Conservation (phyloP, 2,888 invertebrate species). For the Erebia aethiops region DNA sequence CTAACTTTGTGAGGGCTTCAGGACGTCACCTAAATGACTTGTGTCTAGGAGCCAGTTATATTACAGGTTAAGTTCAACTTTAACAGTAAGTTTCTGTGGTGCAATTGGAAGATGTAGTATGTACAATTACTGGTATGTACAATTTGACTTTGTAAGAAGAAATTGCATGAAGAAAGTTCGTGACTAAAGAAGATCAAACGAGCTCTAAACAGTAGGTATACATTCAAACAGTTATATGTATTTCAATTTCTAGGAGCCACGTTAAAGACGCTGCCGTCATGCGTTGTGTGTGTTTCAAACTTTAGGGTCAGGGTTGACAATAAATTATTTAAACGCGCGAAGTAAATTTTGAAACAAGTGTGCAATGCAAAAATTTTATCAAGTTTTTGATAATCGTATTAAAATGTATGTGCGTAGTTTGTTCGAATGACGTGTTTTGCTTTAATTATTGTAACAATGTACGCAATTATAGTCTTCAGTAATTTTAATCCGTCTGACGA, state of each 20-base stretch:
- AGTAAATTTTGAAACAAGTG: slow-evolving; percentile 11
- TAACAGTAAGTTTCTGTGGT: too few relatives aligned
- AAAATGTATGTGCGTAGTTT: not conserved
- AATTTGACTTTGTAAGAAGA: too few relatives aligned
- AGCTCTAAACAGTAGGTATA: not conserved
- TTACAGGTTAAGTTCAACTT: too few relatives aligned
- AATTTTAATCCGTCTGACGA: not conserved
- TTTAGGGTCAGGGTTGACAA: slow-evolving; percentile 48
- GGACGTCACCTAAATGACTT: too few relatives aligned
- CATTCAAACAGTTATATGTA: not conserved
- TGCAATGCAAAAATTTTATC: not conserved
- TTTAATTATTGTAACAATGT: not conserved
- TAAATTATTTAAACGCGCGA: slow-evolving; percentile 43
- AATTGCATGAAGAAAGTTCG: too few relatives aligned
- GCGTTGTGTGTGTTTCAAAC: slow-evolving; percentile 1
- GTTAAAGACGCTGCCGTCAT: not conserved
- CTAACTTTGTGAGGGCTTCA: too few relatives aligned
- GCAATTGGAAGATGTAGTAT: too few relatives aligned
- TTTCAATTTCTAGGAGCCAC: not conserved
- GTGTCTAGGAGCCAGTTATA: too few relatives aligned
- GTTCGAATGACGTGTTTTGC: not conserved
- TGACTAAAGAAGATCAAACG: not conserved
- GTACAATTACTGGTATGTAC: too few relatives aligned
- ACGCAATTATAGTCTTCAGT: not conserved
- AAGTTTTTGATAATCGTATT: too few relatives aligned